Percentiles rank a stretch among this genome's conserved stretches.
These are phyloP conservation scores for Uropsilus gracilis DNA, from an alignment of 2,113 vertebrate species.

Conservation along the genomic window DNA sequence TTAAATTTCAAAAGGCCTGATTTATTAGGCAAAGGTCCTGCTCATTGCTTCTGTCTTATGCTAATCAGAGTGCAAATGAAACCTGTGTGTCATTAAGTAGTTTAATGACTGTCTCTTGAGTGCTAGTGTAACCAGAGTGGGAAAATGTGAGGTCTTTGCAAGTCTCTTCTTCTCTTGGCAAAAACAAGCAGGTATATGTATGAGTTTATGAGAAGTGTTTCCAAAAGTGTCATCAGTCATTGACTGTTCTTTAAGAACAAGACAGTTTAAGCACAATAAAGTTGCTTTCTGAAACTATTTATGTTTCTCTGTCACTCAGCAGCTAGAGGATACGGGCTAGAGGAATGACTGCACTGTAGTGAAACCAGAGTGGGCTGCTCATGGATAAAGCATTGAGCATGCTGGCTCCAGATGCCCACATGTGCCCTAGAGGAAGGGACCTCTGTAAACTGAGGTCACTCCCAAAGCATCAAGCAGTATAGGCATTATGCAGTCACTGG, in stretches of 20 bases:
- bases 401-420: too few species aligned
- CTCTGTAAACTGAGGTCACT: neutral
- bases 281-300: neutral
- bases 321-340: neutral
- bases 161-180: neutral
- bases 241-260: conserved; percentile 23
- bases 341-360: neutral
- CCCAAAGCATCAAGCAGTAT: neutral
- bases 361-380: neutral
- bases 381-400: neutral
- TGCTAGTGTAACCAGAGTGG: neutral
- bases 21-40: neutral
- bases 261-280: conserved; percentile 16
- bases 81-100: conserved; percentile 3
- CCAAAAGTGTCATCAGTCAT: neutral
- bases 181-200: neutral
- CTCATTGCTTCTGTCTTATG: conserved; percentile 32
- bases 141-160: neutral
- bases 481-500: neutral
- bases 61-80: neutral
- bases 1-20: neutral
- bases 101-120: neutral
- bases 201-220: neutral
- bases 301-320: neutral
- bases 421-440: neutral